phyloP scores from a whole-genome alignment of 2,113 vertebrate genomes.

The Siniperca chuatsi region DNA sequence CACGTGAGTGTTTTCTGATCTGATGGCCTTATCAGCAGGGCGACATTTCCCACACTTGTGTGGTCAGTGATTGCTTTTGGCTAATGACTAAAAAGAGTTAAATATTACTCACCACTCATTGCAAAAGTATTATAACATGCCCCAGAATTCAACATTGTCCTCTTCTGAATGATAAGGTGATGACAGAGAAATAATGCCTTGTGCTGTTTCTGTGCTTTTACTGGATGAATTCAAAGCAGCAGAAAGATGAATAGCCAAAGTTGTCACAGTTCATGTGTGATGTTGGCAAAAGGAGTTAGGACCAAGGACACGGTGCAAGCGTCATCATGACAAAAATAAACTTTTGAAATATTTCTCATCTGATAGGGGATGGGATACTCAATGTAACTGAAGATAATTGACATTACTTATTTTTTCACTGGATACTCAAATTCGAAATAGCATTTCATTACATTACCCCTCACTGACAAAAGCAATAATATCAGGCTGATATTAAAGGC shows the following conservation, averaged over 20 bases:
- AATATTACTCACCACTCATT: not conserved
- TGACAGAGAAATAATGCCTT: not conserved
- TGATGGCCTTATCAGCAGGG: conserved; percentile 20
- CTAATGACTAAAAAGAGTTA: conserved; percentile 14
- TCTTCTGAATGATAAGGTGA: conserved; percentile 22
- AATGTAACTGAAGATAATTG: not conserved
- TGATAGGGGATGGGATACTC: not conserved
- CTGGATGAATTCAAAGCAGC: conserved; percentile 25
- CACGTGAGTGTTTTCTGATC: conserved; percentile 20
- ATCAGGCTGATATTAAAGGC: conserved; percentile 15
- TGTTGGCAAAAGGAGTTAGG: conserved; percentile 7
- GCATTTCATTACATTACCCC: not conserved
- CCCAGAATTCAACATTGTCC: conserved; percentile 20
- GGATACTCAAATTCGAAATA: not conserved
- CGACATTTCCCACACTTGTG: not conserved
- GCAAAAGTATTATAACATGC: not conserved
- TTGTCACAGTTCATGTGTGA: conserved; percentile 2
- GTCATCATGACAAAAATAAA: not conserved
- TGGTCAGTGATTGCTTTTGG: conserved; percentile 15
- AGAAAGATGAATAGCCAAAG: conserved; percentile 26
- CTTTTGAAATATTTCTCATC: not conserved
- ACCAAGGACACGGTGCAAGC: not conserved
- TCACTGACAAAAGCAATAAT: conserved; percentile 19
- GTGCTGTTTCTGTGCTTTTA: conserved; percentile 14
- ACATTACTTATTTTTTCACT: not conserved